Conservation (phyloP, 2,888 invertebrate genomes). For the Diarsia rubi region DNA sequence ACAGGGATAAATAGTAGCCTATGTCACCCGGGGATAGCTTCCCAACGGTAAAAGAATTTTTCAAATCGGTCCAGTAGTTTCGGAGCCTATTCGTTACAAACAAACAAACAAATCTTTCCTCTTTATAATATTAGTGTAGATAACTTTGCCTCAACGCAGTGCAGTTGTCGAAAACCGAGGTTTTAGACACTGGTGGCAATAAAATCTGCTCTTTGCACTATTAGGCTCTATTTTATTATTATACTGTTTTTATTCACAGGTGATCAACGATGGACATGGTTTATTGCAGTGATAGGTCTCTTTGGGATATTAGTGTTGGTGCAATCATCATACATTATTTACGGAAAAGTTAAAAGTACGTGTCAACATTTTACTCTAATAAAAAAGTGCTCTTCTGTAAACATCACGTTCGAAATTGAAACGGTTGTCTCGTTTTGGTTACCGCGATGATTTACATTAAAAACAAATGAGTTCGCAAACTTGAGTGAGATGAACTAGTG, state of each 20-base stretch:
- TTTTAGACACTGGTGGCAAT: too few relatives aligned
- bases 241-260: neutral
- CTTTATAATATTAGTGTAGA: too few relatives aligned
- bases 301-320: neutral
- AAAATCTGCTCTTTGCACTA: neutral
- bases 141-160: too few relatives aligned
- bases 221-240: neutral
- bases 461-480: neutral
- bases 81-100: too few relatives aligned
- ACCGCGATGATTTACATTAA: neutral
- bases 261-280: too few relatives aligned
- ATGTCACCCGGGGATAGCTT: too few relatives aligned
- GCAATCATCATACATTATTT: conserved; percentile 7
- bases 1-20: too few relatives aligned
- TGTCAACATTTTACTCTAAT: neutral
- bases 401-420: neutral
- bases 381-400: neutral
- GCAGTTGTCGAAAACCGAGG: too few relatives aligned
- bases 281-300: neutral
- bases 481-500: neutral
- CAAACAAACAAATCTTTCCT: too few relatives aligned
- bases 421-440: neutral
- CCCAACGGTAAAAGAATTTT: too few relatives aligned
- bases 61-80: too few relatives aligned
- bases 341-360: conserved; percentile 16